Evolutionary conservation across 2,113 vertebrate species (phyloP), one percentile per base, ranked within the genome.

Genomic region (Pleuronectes platessa): DNA sequence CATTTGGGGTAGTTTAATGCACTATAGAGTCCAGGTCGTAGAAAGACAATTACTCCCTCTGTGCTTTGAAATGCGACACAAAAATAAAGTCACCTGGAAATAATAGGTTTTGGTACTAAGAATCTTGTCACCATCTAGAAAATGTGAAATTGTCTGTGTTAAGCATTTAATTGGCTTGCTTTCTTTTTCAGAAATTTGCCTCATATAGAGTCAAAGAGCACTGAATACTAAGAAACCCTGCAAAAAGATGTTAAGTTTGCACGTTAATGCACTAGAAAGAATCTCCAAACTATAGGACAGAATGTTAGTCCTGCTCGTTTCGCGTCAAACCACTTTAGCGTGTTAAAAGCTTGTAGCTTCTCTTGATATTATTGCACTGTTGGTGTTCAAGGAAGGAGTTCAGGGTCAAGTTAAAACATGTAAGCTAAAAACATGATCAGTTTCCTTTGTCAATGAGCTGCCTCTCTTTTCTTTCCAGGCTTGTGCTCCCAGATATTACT

Each of bases 401-500:
- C 5, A 62, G 40, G 15, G n/a, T 45, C 21, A 51, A 9, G 56
- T 37, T 11, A 62, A 56, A 4, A 17, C 18, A 49, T 55, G 12
- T 56, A 1, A 24, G 47, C 18, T 24, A 20, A 37, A 23, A 31
- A 45, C 51, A n/a, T 18, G 20, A 17, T 59, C 40, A 55, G 3
- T 27, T 63, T 31, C 31, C 31, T 31, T 31, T 31, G 31, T 31
- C 31, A 31, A 31, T 31, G 31, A 31, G 64, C 7, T 0, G 23
- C 60, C 5, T 66, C 24, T 59, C 15, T 84, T 24, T 71, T 26
- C 12, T 67, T 26, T 35, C 26, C 81, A 97, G 97, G 97, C 96
- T 40, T 97, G 97, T 20, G 96, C 97, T 42, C 97, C 97, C 2
- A 89, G 94, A 37, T 97, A 97, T 80, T 96, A 95, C 76, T 97